Evolutionary conservation across 1,140 invertebrate species (phyloP), one percentile per base, ranked within the genome.

Genomic region (Spodoptera litura): DNA sequence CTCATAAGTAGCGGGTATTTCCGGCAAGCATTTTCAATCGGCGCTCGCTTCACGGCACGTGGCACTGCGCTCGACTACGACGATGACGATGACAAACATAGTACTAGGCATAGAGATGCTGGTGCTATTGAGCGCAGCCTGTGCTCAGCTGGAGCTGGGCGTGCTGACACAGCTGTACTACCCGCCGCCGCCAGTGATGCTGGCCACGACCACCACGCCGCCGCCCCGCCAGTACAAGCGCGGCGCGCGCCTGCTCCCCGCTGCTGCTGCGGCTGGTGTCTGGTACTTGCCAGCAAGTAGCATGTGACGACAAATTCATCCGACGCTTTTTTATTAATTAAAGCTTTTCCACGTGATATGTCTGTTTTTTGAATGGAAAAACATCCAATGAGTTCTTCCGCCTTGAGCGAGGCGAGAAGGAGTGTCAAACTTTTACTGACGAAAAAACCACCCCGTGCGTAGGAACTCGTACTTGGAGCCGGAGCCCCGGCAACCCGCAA

Each of bases 151-250:
- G 15, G 61, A 64, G 61, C 61, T 20, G 35, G 61, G 51, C 38
- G 66, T 70, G 27, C 66, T 53, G 25, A 6, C 51, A 20, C 49
- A 52, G 51, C 66, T 53, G 35, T 64, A 64, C 61, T 64, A 64
- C 61, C 61, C 61, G 56, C 56, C 11, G 11, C 31, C 53, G 53
- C 13, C 20, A 12, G 53, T 2, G 10, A n/a, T 15, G 13, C 3
- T 5, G 20, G 5, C 25, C 44, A n/a, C 20, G 8, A 4, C 64
- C 9, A 10, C 3, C 38, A 44, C 61, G 61, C 61, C 0, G 15
- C 27, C 31, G 59, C 31, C 11, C 31, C 31, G 4, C 38, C 64
- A 13, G 15, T 9, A 15, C n/a, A 9, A 2, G 10, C 49, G 64
- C 20, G 10, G 38, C 1, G 64, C 20, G 15, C 35, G 12, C 64